phyloP scores from a whole-genome alignment of 2,113 vertebrate genomes.

The Cyprinodon tularosa region DNA sequence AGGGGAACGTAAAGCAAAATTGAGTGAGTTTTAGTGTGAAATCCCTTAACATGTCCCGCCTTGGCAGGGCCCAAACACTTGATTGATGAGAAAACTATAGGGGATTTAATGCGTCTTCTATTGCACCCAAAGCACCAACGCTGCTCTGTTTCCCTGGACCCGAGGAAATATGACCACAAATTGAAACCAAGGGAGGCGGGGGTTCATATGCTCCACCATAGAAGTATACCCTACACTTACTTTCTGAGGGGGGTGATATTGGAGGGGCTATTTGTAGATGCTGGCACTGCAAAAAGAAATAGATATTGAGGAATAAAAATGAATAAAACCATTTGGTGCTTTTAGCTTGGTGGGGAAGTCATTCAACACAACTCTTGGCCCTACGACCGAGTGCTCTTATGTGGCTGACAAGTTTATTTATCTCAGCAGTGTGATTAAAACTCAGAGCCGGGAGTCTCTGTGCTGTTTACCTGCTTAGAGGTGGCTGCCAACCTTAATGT shows the following conservation, averaged over 20 bases:
- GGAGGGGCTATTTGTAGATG: conserved; percentile 56
- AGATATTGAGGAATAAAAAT: conserved; percentile 46
- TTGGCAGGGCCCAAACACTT: conserved; percentile 56
- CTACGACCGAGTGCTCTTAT: conserved; percentile 6
- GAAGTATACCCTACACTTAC: conserved; percentile 58
- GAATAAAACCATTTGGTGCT: conserved; percentile 30
- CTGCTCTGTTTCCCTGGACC: conserved; percentile 17
- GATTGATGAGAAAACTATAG: conserved; percentile 60
- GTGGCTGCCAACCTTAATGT: conserved; percentile 8
- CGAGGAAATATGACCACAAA: conserved; percentile 45
- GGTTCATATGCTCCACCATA: conserved; percentile 37
- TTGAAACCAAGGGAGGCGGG: conserved; percentile 43
- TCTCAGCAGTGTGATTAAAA: conserved; percentile 48
- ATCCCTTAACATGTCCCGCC: conserved; percentile 34
- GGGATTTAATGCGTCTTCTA: conserved; percentile 55
- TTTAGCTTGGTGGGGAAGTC: conserved; percentile 41
- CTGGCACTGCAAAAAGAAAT: conserved; percentile 62
- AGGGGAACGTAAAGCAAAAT: conserved; percentile 6
- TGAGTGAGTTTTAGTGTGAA: conserved; percentile 46
- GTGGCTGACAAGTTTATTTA: conserved; percentile 52
- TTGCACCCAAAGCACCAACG: conserved; percentile 16
- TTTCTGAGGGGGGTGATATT: conserved; percentile 12
- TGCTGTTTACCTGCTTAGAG: conserved; percentile 37
- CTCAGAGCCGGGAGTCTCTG: conserved; percentile 21
- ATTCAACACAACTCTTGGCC: conserved; percentile 31